Base-by-base conservation (phyloP, 1,140 invertebrate species). In the Saccostrea glomerata region DNA sequence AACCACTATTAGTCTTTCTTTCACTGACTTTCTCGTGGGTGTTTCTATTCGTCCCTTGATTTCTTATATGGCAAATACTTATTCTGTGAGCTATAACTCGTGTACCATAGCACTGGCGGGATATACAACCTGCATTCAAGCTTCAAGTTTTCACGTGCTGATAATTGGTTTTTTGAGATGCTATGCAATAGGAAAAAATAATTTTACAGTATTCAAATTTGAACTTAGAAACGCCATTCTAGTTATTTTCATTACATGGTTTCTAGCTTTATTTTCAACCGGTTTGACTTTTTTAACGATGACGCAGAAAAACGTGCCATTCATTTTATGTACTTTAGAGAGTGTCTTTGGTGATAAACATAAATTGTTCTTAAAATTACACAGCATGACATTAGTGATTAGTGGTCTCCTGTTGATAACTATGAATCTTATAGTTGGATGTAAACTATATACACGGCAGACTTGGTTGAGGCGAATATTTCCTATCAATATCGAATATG, bases 21-120 rank as follows among this genome's bases (percentile, higher is more conserved):
- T 77, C 25, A 77, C 70, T 36, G 70, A 77, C 25, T 77, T 77
- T 30, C 70, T 77, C 12, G 30, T 36, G 4, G 70, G 70, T 6
- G 25, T 77, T 15, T 77, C 70, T 15, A 77, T 77, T 77, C 70
- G 70, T 2, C 70, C 70, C 25, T 77, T 77, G 70, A 77, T 77
- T 77, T 77, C 70, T 12, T 77, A 30, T 25, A 77, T 77, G 70
- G 23, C 70, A 11, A 77, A 77, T 36, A 36, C 23, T 25, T 77
- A 77, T 12, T 12, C 70, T 12, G 70, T 77, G 15, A 25, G 25
- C 25, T 77, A 36, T 36, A 36, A 77, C 11, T 77, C 70, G 0
- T 77, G 70, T 77, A 30, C 70, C 23, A 11, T 77, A 25, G 70
- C 70, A 2, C 70, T 77, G 25, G 70, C 70, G 30, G 25, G 11